Evolutionary conservation across 2,888 invertebrate species (phyloP), one percentile per base, ranked within the genome.

Genomic region (Laothoe populi): DNA sequence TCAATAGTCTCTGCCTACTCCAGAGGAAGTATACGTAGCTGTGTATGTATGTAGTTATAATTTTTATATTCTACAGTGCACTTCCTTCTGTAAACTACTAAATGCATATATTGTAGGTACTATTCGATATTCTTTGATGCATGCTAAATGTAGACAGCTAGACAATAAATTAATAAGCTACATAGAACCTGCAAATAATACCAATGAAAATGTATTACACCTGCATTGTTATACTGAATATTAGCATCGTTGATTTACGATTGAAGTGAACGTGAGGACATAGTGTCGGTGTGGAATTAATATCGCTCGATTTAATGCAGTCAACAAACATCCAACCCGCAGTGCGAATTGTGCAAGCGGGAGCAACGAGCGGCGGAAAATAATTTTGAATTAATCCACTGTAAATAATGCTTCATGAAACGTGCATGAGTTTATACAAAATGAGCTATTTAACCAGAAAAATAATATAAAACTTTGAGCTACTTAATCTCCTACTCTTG

Each of bases 191-290:
- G 38, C 38, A 38, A 13, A 13, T 38, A 44, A 19, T 8, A 8
- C 8, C 19, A 26, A 11, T 16, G 49, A 3, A 16, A 19, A 35
- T 19, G 1, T 0, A 53, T 35, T 53, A 35, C 42, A 42, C 19
- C 10, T 42, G 26, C 13, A 21, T 19, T n/a, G 7, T 10, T 13
- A 19, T 44, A n/a, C 19, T 19, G n/a, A 2, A 24, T 60, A 48
- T 46, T 40, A 42, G 26, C 5, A 24, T 1, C 19, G 26, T 11
- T 48, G 40, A 60, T 23, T 38, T 10, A 26, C 61, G 73, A 72
- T 72, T 68, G 70, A 61, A 59, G 35, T 53, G 66, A 65, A 73
- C 72, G 72, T 72, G 72, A 70, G 70, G 58, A 40, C 10, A 40
- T 49, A 40, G 38, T 58, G 63, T 48, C 59, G 23, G 62, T 58